These are phyloP conservation scores for Tipula vernalis DNA, from an alignment of 2,888 invertebrate genomes.

Conservation along the genomic window DNA sequence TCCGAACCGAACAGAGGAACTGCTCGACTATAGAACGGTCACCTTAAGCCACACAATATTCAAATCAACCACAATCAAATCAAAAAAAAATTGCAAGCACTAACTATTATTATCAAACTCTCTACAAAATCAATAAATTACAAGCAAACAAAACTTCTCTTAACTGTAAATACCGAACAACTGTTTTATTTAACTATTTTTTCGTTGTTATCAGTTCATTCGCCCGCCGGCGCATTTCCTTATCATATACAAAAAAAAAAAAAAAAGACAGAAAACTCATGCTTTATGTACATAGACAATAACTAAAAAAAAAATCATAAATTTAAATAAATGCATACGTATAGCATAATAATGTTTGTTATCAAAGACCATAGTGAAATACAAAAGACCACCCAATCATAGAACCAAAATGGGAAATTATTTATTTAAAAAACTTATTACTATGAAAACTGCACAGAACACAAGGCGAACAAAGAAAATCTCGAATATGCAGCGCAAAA, in stretches of 20 bases:
- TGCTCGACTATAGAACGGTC: no score
- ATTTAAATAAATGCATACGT: neutral
- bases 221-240: neutral
- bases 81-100: no score
- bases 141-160: neutral
- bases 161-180: neutral
- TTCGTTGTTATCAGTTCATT: neutral
- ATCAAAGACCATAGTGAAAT: neutral
- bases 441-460: neutral
- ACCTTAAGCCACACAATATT: no score
- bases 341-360: neutral
- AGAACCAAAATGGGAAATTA: neutral
- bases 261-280: neutral
- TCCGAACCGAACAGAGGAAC: no score
- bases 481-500: neutral
- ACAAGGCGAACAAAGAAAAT: neutral
- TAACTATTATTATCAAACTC: neutral
- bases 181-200: neutral
- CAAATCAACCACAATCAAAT: no score
- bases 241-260: neutral
- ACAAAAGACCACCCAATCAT: neutral
- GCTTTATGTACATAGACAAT: neutral
- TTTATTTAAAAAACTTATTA: neutral
- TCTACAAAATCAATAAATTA: neutral
- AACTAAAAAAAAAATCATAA: neutral